Evolutionary conservation across 1,140 invertebrate genomes (phyloP).

Genomic region (Drosophila nikananu): DNA sequence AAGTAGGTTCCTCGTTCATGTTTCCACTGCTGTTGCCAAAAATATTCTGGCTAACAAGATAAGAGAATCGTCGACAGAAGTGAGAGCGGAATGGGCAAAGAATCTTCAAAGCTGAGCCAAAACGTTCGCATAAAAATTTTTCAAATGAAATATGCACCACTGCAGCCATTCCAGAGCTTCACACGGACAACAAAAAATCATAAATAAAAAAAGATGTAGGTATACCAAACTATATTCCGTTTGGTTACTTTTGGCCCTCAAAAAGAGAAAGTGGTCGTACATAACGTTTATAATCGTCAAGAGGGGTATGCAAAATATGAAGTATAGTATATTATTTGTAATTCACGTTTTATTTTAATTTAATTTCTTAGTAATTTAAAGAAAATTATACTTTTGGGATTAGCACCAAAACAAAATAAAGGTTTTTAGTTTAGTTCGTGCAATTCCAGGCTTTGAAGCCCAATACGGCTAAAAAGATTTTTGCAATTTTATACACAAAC

Average conservation of each 20-base stretch:
- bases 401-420: not conserved
- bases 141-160: slow-evolving; percentile 69
- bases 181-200: slow-evolving; percentile 46
- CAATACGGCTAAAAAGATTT: not conserved
- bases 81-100: not conserved
- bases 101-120: slow-evolving; percentile 42
- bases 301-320: not conserved
- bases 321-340: no score
- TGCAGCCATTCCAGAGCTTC: slow-evolving; percentile 63
- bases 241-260: slow-evolving; percentile 16
- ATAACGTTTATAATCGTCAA: not conserved
- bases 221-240: not conserved
- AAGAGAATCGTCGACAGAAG: slow-evolving; percentile 1
- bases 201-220: slow-evolving; percentile 54
- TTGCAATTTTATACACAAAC: slow-evolving; percentile 10
- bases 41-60: slow-evolving; percentile 29
- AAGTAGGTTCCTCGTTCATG: slow-evolving; percentile 13
- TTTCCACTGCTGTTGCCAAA: slow-evolving; percentile 28
- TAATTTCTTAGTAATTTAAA: not conserved
- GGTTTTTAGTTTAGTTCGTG: not conserved
- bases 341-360: no score
- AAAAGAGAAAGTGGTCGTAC: slow-evolving; percentile 7
- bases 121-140: slow-evolving; percentile 63
- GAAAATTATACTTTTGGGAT: not conserved
- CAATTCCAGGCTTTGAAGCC: not conserved